A percentile compares a stretch with the other conserved stretches of the same genome.
These are phyloP conservation scores for Anoplius nigerrimus DNA, from an alignment of 2,888 invertebrate genomes.

Conservation along the genomic window DNA sequence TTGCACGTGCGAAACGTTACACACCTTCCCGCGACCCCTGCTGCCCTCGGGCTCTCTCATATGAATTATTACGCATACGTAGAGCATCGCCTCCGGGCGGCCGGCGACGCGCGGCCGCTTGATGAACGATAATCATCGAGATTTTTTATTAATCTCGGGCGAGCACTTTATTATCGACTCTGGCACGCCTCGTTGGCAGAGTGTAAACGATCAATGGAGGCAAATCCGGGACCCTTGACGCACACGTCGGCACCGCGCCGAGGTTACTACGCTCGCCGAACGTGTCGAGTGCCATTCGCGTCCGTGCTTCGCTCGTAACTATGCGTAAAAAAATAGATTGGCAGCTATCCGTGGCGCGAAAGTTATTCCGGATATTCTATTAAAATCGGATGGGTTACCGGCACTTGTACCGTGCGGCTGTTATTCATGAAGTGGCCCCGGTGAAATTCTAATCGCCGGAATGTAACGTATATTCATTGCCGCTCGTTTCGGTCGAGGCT, in stretches of 20 bases:
- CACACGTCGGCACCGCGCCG: background rate
- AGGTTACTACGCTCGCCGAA: background rate
- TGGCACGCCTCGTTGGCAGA: slow-evolving; percentile 14
- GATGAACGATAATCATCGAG: slow-evolving; percentile 16
- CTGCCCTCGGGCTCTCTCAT: too few relatives aligned
- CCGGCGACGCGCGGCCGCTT: too few relatives aligned
- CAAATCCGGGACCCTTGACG: slow-evolving; percentile 20
- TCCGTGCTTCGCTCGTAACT: slow-evolving; percentile 1
- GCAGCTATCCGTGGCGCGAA: too few relatives aligned
- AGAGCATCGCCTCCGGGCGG: background rate
- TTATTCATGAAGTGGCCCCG: too few relatives aligned
- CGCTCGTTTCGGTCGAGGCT: too few relatives aligned
- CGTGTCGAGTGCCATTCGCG: slow-evolving; percentile 6
- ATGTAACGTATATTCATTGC: too few relatives aligned
- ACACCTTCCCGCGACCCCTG: background rate
- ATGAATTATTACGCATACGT: background rate
- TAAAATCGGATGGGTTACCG: too few relatives aligned
- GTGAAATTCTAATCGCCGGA: too few relatives aligned
- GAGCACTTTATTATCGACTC: slow-evolving; percentile 11
- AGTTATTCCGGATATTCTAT: too few relatives aligned
- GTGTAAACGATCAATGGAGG: slow-evolving; percentile 6
- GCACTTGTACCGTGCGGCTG: too few relatives aligned
- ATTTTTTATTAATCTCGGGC: slow-evolving; percentile 8
- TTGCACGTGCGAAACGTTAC: background rate
- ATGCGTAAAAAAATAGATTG: background rate